Base-by-base conservation (phyloP, 1,140 invertebrate genomes). In the Brachionus plicatilis region DNA sequence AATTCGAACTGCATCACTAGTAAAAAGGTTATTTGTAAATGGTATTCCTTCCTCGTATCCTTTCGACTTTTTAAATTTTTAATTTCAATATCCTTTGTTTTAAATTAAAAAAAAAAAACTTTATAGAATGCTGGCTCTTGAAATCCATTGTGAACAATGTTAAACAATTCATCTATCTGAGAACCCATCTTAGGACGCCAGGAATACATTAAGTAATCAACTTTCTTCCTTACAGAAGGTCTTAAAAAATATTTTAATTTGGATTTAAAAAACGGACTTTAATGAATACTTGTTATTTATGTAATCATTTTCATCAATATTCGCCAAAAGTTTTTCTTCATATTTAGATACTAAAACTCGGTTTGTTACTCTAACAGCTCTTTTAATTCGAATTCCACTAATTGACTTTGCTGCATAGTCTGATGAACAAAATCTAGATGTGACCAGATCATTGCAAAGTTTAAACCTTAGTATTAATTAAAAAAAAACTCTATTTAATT, bases 361-460 rank as follows among this genome's bases (percentile, higher is more conserved):
- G 84, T 90, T 89, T 83, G 88, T 88, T 65, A 90, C 86, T 20
- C 88, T 85, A 12, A 88, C 87, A 41, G 89, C 88, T 41, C 87
- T 68, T 78, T 88, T 87, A 8, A 90, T 87, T 68, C 87, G 88
- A 8, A 90, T 87, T n/a, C 88, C 88, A 29, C 86, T 85, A 43
- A 89, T 86, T 11, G 86, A 87, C 47, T 87, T 85, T 6, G 87
- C 85, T 41, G 85, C 86, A 84, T 88, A 90, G 79, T 89, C 88
- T 7, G 85, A 85, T 14, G 88, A 88, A 87, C 89, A 90, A 85
- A 90, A 90, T 47, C 89, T 86, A 8, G 89, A 89, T 68, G 89
- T 85, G 7, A 90, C 85, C 17, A 90, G 85, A 84, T 90, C 88
- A 87, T 89, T 87, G 72, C 89, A 89, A 5, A 88, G 89, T 7